Base-by-base conservation (phyloP, 2,888 invertebrate species). In the Electrophaes corylata region DNA sequence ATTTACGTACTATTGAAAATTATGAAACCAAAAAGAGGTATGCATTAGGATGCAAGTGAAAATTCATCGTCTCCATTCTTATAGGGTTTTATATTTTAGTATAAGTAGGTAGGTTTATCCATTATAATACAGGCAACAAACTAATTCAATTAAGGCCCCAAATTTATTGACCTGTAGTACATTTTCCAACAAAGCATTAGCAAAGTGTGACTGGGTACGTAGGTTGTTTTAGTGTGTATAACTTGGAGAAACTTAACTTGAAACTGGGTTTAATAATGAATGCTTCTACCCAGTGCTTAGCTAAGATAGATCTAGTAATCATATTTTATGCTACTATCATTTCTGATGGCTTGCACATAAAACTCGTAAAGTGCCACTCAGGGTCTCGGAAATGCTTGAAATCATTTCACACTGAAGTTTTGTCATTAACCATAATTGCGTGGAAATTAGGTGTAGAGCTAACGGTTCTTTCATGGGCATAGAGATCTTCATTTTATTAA, bases 401-500 rank as follows among this genome's bases (percentile, higher is more conserved):
- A 57, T 53, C 56, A 56, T 58, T 57, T 58, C 53, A 58, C 57
- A 50, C 60, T 60, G 45, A 26, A 46, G 57, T 51, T 55, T 19
- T 55, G 40, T 52, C 57, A 64, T 62, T 58, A 60, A 33, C 23
- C 35, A 33, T 60, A 46, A 57, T 40, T 60, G 48, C 35, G 54
- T 50, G 48, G 40, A 57, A 40, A 57, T 53, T 49, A 43, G 26
- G 47, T 41, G 33, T 45, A 40, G 45, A 56, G 33, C 35, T 56
- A 62, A 69, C 63, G 64, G 66, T 63, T 49, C 64, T 54, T 57
- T 45, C 69, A 65, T 64, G 63, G 46, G 23, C 72, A 62, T 67
- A 78, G 77, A 74, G 72, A 63, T 56, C 55, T 66, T 59, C 66
- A 57, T 72, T 76, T 72, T 67, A 72, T 77, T 79, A 62, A 69